These are phyloP conservation scores for Acleris holmiana DNA, from an alignment of 2,888 invertebrate genomes.

Conservation along the genomic window DNA sequence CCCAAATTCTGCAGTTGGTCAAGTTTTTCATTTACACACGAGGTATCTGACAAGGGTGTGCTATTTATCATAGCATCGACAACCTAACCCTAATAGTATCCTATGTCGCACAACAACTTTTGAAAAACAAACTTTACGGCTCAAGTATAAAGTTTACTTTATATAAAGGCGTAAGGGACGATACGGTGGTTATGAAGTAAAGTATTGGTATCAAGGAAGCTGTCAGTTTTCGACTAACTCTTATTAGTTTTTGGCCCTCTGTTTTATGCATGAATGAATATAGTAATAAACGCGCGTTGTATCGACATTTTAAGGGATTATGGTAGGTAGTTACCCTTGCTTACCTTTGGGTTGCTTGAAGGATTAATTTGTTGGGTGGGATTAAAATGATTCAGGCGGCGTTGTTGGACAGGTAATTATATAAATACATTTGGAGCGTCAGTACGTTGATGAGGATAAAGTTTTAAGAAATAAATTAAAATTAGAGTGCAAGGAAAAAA, in stretches of 20 bases:
- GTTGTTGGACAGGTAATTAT: neutral
- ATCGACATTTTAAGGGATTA: constrained; percentile 49
- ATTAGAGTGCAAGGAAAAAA: no score
- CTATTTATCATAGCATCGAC: constrained; percentile 77
- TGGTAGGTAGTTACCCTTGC: constrained; percentile 25
- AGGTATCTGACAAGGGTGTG: constrained; percentile 68
- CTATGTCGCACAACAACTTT: constrained; percentile 40
- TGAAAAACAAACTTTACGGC: neutral
- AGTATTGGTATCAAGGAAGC: constrained; percentile 43
- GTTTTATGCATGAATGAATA: constrained; percentile 73
- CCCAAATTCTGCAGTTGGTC: constrained; percentile 30
- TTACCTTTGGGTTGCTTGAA: neutral
- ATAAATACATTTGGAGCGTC: neutral
- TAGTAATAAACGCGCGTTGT: constrained; percentile 52
- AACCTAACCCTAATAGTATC: neutral
- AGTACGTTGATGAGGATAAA: no score
- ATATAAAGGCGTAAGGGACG: no score
- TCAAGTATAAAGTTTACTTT: neutral
- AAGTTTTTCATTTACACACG: constrained; percentile 42
- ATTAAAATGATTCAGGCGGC: constrained; percentile 5
- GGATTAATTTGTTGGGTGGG: constrained; percentile 4
- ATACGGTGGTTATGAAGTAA: neutral
- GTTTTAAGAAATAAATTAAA: no score
- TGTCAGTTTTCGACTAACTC: constrained; percentile 65
- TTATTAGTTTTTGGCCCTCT: constrained; percentile 71